These are phyloP conservation scores for Callochromis pleurospilus DNA, from an alignment of 2,113 vertebrate genomes.

Conservation along the genomic window DNA sequence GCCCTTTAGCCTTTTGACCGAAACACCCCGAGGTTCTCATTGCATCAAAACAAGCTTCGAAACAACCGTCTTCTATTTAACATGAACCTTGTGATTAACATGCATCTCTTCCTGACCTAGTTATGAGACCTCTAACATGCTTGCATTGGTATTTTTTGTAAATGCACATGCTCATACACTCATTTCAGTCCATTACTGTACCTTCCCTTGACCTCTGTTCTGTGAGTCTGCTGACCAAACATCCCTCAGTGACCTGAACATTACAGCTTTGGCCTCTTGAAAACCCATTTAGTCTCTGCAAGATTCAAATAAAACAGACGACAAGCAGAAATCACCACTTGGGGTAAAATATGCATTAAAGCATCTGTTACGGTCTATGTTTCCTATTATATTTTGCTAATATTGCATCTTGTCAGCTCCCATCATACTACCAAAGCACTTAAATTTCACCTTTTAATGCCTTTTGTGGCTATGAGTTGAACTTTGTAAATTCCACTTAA, in stretches of 20 bases:
- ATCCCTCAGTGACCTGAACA: neutral
- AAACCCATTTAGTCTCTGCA: neutral
- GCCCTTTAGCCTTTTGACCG: neutral
- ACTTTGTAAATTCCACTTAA: neutral
- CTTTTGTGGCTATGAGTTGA: neutral
- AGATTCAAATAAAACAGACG: neutral
- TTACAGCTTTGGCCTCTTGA: neutral
- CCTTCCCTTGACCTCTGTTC: neutral
- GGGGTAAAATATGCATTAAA: neutral
- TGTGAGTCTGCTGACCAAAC: neutral
- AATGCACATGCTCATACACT: neutral
- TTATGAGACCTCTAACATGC: neutral
- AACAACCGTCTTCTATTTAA: neutral
- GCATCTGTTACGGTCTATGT: neutral
- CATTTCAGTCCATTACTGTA: neutral
- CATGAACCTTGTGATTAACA: neutral
- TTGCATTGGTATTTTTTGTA: neutral
- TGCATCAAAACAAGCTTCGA: neutral
- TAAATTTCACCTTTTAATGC: neutral
- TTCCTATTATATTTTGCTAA: neutral
- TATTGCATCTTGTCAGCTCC: neutral
- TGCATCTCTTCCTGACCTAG: neutral
- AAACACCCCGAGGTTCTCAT: neutral
- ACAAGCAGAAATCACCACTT: neutral
- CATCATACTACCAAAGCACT: neutral